Evolutionary conservation across 2,888 invertebrate species (phyloP), one percentile per base, ranked within the genome.

Genomic region (Protophormia terraenovae): DNA sequence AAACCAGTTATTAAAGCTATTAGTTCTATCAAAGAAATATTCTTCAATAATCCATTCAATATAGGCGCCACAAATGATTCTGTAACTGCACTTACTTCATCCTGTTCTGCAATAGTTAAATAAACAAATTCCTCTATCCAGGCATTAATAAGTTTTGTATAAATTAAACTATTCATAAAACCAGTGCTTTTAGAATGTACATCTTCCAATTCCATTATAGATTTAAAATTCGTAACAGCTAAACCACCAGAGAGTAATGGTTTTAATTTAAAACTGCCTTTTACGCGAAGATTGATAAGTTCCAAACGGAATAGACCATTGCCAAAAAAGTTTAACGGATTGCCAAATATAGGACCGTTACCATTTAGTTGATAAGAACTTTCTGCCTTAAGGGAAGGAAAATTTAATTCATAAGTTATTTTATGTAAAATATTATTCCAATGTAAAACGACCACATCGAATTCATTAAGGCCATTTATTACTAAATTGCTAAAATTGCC

Each of bases 351-450:
- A 0, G 77, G 69, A 0, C 85, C 73, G 8, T 87, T 41, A 1
- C 90, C 79, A 19, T 89, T 82, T 4, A 91, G 72, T 35, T 88
- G 87, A 72, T 91, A 91, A n/a, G 66, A 27, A 27, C 90, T 88
- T 3, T 79, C 84, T 0, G 90, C 16, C 2, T 82, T 67, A 4
- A 92, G 77, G 5, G 89, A 84, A 1, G 88, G 89, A 45, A 91
- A 91, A 8, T 83, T 89, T 0, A 92, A 87, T 47, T 92, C 90
- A 47, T 89, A 91, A 7, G 87, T 89, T 5, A 90, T 75, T 35
- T 88, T 90, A 7, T 89, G 88, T 0, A 89, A 71, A 0, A 89
- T 16, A 53, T 90, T 89, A 76, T 83, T 89, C 87, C 89, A 91
- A 29, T 88, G 86, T 2, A 92, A 87, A 32, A 87, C 77, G 1